phyloP scores from a whole-genome alignment of 2,113 vertebrate genomes.

The Bostrychus sinensis region DNA sequence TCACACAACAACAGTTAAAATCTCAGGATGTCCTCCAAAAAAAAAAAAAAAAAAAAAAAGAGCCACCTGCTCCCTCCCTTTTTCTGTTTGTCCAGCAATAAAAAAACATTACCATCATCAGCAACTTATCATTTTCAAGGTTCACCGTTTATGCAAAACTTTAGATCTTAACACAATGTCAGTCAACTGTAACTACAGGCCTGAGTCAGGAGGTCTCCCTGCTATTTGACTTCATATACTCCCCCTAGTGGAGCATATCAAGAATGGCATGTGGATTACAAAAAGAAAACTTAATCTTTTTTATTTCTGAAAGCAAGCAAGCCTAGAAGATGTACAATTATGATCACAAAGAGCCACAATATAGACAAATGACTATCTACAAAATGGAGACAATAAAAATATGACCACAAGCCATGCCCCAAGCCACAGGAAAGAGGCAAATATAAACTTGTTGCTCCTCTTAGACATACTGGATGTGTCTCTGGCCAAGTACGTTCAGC shows the following conservation, averaged over 20 bases:
- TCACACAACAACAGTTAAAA: constrained; percentile 45
- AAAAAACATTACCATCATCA: background rate
- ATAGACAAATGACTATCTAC: constrained; percentile 25
- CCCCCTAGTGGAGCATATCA: constrained; percentile 56
- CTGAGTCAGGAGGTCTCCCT: background rate
- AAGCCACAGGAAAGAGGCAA: constrained; percentile 56
- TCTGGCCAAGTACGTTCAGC: constrained; percentile 22
- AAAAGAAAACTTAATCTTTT: background rate
- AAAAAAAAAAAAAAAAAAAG: too few relatives aligned
- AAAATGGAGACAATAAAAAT: background rate
- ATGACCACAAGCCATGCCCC: constrained; percentile 21
- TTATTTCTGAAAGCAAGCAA: constrained; percentile 21
- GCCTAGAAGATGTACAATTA: constrained; percentile 25
- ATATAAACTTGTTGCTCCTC: constrained; percentile 31
- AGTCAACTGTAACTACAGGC: background rate
- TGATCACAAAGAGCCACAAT: constrained; percentile 16
- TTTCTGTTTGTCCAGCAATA: background rate
- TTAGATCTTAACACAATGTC: too few relatives aligned
- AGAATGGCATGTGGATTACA: constrained; percentile 24
- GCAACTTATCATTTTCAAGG: background rate
- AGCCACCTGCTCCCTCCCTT: constrained; percentile 19
- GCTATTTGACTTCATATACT: constrained; percentile 35
- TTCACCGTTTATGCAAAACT: background rate
- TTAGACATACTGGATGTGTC: constrained; percentile 33
- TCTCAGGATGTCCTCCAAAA: constrained; percentile 13